Percentiles rank a stretch among this genome's conserved stretches.
phyloP scores from a whole-genome alignment of 2,888 invertebrate species.

The Thereva unica region DNA sequence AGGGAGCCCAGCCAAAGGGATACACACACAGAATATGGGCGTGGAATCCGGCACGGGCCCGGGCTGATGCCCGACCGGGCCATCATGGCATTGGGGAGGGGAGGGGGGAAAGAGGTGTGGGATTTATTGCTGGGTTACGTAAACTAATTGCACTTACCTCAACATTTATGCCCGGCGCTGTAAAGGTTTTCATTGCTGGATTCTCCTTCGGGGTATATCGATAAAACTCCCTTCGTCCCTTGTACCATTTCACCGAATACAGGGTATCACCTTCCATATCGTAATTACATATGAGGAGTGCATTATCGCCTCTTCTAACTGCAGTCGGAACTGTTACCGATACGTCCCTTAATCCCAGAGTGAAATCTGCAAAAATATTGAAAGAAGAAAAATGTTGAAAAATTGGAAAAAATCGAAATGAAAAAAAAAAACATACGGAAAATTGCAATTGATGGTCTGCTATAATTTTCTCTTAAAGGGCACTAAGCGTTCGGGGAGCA shows the following conservation, averaged over 20 bases:
- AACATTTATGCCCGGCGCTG: conserved; percentile 71
- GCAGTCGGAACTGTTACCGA: conserved; percentile 70
- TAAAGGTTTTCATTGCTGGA: conserved; percentile 74
- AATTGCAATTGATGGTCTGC: conserved; percentile 32
- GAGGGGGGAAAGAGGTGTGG: background rate
- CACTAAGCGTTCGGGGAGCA: conserved; percentile 9
- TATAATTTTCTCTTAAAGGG: conserved; percentile 29
- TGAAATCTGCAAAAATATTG: conserved; percentile 50
- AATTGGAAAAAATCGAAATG: background rate
- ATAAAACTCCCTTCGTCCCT: conserved; percentile 82
- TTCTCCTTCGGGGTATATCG: conserved; percentile 76
- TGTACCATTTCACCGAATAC: conserved; percentile 89
- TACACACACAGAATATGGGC: no score
- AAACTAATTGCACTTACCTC: conserved; percentile 68
- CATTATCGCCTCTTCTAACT: conserved; percentile 68
- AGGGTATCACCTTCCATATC: conserved; percentile 79
- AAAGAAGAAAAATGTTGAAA: conserved; percentile 37
- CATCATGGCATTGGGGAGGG: background rate
- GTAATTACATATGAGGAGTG: conserved; percentile 73
- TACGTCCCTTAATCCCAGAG: conserved; percentile 64
- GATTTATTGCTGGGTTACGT: conserved; percentile 24
- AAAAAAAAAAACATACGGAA: conserved; percentile 5
- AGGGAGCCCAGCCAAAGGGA: no score
- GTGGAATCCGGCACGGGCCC: background rate
- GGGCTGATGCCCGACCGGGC: background rate